Conservation (phyloP, 2,797 vertebrate genomes). For the Eleutherodactylus coqui region DNA sequence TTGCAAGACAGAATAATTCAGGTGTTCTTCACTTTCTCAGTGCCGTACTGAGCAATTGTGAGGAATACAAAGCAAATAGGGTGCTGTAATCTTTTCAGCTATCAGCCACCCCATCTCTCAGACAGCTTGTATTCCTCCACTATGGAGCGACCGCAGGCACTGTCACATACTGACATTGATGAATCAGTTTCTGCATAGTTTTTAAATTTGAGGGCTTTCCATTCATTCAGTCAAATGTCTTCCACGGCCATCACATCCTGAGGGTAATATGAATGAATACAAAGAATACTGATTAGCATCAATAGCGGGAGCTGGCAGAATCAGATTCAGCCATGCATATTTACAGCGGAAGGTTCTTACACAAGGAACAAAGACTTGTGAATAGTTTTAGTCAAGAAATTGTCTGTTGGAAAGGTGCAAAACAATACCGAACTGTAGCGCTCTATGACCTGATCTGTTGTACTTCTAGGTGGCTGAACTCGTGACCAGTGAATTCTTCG, state of each 20-base stretch:
- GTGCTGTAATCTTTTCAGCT: constrained; percentile 44
- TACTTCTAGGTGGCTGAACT: constrained; percentile 90
- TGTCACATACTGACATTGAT: constrained; percentile 61
- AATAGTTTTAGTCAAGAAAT: neutral
- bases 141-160: constrained; percentile 57
- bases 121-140: constrained; percentile 40
- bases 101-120: constrained; percentile 31
- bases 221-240: constrained; percentile 62
- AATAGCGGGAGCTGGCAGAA: constrained; percentile 18
- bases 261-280: constrained; percentile 57
- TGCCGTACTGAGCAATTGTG: neutral
- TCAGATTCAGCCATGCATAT: constrained; percentile 30
- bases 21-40: neutral
- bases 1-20: neutral
- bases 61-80: constrained; percentile 48
- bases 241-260: constrained; percentile 57
- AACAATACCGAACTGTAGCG: neutral
- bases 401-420: neutral
- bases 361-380: constrained; percentile 1
- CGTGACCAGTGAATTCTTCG: constrained; percentile 98
- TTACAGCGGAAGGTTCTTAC: constrained; percentile 30
- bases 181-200: constrained; percentile 59
- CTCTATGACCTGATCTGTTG: constrained; percentile 30
- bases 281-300: constrained; percentile 61
- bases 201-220: constrained; percentile 62